phyloP scores from a whole-genome alignment of 1,140 invertebrate genomes.

The Leptopilina boulardi region DNA sequence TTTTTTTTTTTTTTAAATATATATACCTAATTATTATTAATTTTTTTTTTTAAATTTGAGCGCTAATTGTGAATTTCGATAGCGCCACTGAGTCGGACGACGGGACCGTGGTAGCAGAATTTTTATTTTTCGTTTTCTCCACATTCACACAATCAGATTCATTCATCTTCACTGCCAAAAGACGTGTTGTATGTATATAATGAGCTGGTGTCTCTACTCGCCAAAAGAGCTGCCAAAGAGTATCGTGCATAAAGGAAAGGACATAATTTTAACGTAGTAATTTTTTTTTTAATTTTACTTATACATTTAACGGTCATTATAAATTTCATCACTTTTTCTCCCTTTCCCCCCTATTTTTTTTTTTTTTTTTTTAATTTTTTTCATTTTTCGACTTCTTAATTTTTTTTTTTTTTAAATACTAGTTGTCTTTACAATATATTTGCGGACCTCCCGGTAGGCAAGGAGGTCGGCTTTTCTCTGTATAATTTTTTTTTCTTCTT shows the following conservation, averaged over 20 bases:
- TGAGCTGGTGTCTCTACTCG: constrained; percentile 57
- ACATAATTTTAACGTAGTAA: constrained; percentile 63
- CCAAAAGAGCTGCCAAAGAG: constrained; percentile 74
- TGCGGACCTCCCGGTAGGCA: constrained; percentile 76
- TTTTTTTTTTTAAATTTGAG: constrained; percentile 42
- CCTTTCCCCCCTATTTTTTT: constrained; percentile 52
- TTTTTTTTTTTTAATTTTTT: constrained; percentile 67
- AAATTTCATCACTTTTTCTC: constrained; percentile 69
- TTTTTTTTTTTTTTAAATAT: too few species aligned
- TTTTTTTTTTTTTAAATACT: constrained; percentile 71
- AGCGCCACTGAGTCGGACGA: constrained; percentile 71
- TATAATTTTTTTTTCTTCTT: constrained; percentile 74
- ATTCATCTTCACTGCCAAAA: constrained; percentile 56
- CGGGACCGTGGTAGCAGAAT: constrained; percentile 50
- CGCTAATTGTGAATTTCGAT: constrained; percentile 40
- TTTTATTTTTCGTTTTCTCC: constrained; percentile 55
- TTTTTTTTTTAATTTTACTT: constrained; percentile 67
- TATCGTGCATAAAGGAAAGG: constrained; percentile 61
- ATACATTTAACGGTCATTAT: constrained; percentile 75
- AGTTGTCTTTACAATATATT: constrained; percentile 73
- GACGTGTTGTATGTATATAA: constrained; percentile 58
- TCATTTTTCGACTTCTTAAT: constrained; percentile 62
- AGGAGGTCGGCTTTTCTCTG: constrained; percentile 74
- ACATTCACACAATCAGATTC: constrained; percentile 54
- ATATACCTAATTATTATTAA: constrained; percentile 21